Evolutionary conservation across 2,113 vertebrate genomes (phyloP), one percentile per base, ranked within the genome.

Genomic region (Callopanchax toddi): DNA sequence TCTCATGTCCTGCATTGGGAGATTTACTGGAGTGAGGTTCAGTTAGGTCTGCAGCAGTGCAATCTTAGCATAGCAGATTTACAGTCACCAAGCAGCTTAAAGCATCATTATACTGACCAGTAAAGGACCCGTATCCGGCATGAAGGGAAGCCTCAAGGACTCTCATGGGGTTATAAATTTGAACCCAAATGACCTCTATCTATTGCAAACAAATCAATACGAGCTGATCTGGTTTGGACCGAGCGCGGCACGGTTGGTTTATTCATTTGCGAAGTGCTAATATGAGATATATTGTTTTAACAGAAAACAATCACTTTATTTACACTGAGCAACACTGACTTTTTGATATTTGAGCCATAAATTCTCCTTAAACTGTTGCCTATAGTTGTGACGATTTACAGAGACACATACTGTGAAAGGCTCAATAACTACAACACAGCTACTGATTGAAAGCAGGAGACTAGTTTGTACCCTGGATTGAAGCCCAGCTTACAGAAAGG

Each of bases 11-110:
- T 48, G 58, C 48, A 21, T 45, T 54, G 52, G 40, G 55, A 81
- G 80, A 87, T 85, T 86, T 87, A 87, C 36, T 70, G 74, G 50
- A 62, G 55, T 37, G 67, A 64, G 37, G 64, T 74, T 61, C 70
- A 82, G 77, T 76, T 76, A 58, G 65, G 64, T 22, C 56, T 56
- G 56, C 34, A 67, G 59, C 63, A 67, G 64, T 60, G 74, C 67
- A 87, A 78, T 87, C 73, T 81, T 49, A 76, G 51, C 39, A 10
- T 11, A 60, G 70, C 64, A 84, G 80, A 89, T 90, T 87, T 90
- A 87, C 70, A 55, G 74, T 77, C 55, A 10, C 46, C 56, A 22
- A 17, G 25, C 76, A 80, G 70, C 68, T 89, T 83, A 83, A 84
- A 78, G 71, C 37, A 37, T 83, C 83, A 89, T 91, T 85, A 87